phyloP scores from a whole-genome alignment of 2,113 vertebrate species.

The Aepyceros melampus region DNA sequence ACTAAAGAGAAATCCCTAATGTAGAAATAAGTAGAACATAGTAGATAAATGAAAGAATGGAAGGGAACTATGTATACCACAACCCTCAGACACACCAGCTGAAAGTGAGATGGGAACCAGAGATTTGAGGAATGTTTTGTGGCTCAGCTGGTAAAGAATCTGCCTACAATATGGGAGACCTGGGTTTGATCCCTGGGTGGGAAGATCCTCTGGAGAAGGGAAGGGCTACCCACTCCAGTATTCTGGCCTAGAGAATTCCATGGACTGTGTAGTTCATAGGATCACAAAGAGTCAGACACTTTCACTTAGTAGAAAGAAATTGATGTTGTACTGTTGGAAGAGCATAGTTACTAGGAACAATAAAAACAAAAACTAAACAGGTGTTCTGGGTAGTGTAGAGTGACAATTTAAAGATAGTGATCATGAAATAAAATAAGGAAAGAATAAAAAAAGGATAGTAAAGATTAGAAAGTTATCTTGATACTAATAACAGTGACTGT shows the following conservation, averaged over 20 bases:
- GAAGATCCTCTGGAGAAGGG: neutral
- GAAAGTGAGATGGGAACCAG: neutral
- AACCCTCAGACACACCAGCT: neutral
- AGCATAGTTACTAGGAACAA: neutral
- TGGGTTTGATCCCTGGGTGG: neutral
- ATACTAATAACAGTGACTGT: neutral
- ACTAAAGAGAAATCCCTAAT: neutral
- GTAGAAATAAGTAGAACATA: neutral
- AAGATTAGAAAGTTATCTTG: neutral
- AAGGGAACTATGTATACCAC: neutral
- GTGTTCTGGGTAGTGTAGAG: neutral
- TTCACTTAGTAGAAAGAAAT: neutral
- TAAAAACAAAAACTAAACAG: neutral
- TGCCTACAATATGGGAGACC: accelerated
- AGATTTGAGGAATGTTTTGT: neutral
- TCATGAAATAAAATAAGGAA: neutral
- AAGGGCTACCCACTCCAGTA: neutral
- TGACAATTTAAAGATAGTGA: neutral
- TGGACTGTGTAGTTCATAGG: neutral
- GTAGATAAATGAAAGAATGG: neutral
- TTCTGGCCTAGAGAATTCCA: neutral
- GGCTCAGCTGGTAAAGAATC: neutral
- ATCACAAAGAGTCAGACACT: neutral
- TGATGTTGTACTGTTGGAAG: neutral
- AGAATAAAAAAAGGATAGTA: neutral